A percentile compares a stretch with the other conserved stretches of the same genome.
Conservation (phyloP, 1,140 invertebrate genomes). For the Caenorhabditis remanei region DNA sequence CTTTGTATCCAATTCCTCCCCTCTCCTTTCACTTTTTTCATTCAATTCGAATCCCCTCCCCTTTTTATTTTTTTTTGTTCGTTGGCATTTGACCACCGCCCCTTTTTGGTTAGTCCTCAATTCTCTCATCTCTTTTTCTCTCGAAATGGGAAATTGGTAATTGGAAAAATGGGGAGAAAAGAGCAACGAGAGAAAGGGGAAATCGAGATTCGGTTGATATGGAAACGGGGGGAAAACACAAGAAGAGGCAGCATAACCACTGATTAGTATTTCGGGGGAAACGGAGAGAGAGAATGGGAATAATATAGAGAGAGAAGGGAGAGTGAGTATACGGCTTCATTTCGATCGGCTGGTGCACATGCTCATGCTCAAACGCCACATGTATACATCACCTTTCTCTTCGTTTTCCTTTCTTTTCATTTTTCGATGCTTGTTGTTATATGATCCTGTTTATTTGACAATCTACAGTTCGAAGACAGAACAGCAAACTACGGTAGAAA, state of each 20-base stretch:
- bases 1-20: neutral
- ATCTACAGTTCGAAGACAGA: no score
- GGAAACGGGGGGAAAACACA: conserved; percentile 8
- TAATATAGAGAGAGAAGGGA: no score
- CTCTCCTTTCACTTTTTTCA: neutral
- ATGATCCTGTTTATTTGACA: no score
- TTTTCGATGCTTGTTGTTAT: no score
- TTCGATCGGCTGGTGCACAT: no score
- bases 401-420: no score
- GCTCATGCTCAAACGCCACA: no score
- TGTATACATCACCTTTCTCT: no score
- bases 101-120: neutral
- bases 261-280: conserved; percentile 1
- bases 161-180: neutral
- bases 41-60: neutral
- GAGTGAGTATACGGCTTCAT: no score
- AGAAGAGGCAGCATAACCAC: neutral
- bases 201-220: conserved; percentile 2
- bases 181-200: neutral
- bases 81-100: neutral
- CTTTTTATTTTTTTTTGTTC: neutral
- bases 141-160: conserved; percentile 17
- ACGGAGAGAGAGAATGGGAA: neutral
- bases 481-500: no score
- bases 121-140: neutral